Base-by-base conservation (phyloP, 2,888 invertebrate genomes). In the Yponomeuta malinellus region DNA sequence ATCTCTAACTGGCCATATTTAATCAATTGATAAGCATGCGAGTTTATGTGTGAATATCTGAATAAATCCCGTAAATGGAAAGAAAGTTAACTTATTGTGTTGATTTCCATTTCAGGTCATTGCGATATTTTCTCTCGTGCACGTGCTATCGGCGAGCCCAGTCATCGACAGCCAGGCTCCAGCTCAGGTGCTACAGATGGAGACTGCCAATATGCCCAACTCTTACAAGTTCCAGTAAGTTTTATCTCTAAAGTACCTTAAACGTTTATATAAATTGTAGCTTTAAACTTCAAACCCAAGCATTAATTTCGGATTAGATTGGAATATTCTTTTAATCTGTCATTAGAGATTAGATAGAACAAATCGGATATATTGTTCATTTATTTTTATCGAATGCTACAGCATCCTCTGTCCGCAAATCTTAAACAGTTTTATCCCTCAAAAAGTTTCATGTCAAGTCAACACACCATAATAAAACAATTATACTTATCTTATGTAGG, bases 171-270 rank as follows among this genome's bases (percentile, higher is more conserved):
- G 78, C 70, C 82, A 83, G 69, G 75, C 86, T 9, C 78, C 74
- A 68, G 79, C 87, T 1, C 88, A 90, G 79, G 83, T 88, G 0
- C 31, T 88, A 29, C 78, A 76, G 43, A 81, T 82, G 73, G 84
- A 90, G 64, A 89, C 88, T 37, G 77, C 80, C 3, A 83, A 87
- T 73, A 81, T 91, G 79, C 91, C 92, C 1, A 90, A 91, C 74
- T 88, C 89, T 10, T 91, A 92, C 73, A 87, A 80, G 71, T 92
- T 87, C 74, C 81, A 86, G 91, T 92, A 77, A 90, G 90, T 90
- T 79, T 15, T 9, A 8, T 43, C 6, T 8, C 9, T 43, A 8
- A 43, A 43, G 43, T 43, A 8, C 43, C 9, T 5, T 43, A 43
- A 37, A 43, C 43, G 1, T 43, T 5, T 43, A 8, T 8, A 43